These are phyloP conservation scores for Bombus cullumanus DNA, from an alignment of 1,140 invertebrate species.

Conservation along the genomic window DNA sequence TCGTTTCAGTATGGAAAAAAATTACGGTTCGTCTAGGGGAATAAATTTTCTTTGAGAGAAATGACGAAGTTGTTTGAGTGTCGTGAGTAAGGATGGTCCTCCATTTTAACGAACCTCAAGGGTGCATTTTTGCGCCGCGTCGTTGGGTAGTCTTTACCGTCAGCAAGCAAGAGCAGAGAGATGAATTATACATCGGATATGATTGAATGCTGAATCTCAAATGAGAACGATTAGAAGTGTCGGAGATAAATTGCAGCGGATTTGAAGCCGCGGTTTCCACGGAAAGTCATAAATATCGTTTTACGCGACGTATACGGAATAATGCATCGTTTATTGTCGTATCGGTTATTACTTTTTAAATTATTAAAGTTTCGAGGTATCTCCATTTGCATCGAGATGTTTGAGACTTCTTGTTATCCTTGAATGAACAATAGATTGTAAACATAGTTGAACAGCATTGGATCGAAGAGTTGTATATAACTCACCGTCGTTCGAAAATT, in stretches of 20 bases:
- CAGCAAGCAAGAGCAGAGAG: background rate
- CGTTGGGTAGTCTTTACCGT: background rate
- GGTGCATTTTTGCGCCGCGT: background rate
- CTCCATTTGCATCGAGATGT: too few species aligned
- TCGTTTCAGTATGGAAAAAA: background rate
- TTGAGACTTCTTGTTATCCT: background rate
- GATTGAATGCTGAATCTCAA: constrained; percentile 14
- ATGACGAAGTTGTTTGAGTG: background rate
- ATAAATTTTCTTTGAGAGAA: background rate
- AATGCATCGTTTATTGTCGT: background rate
- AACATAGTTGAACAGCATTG: background rate
- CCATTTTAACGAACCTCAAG: background rate
- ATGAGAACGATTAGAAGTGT: constrained; percentile 10
- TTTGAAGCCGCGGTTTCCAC: background rate
- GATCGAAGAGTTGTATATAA: too few species aligned
- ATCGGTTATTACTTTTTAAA: background rate
- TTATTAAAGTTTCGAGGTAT: background rate
- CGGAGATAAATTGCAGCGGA: background rate
- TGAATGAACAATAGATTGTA: background rate
- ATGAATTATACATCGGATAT: constrained; percentile 27
- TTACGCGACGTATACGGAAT: background rate
- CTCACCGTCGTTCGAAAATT: too few species aligned
- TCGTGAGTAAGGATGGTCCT: background rate
- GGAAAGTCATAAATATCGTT: background rate
- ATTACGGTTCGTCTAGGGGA: background rate